Conservation (phyloP, 2,797 vertebrate genomes). For the Tangara arthus region DNA sequence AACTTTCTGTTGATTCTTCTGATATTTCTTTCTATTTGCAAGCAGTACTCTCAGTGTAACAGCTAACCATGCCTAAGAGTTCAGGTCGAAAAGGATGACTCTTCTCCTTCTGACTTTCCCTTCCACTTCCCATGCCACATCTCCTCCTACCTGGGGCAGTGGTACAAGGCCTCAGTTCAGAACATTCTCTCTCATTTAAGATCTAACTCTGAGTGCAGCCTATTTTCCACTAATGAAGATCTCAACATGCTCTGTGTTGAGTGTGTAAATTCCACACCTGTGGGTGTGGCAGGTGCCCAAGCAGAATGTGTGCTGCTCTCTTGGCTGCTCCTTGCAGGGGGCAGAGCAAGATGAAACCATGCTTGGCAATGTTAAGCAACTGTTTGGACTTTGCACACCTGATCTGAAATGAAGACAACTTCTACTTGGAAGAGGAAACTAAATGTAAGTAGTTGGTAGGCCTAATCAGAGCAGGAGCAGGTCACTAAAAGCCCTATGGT, state of each 20-base stretch:
- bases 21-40: neutral
- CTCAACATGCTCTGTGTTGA: neutral
- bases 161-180: neutral
- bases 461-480: neutral
- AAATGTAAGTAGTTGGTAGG: neutral
- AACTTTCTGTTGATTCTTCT: neutral
- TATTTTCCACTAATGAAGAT: neutral
- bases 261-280: neutral
- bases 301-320: fast-evolving
- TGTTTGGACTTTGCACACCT: neutral
- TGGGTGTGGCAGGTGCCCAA: neutral
- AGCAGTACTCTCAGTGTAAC: neutral
- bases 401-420: neutral
- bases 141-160: neutral
- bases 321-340: neutral
- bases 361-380: neutral
- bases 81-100: neutral
- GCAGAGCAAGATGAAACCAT: neutral
- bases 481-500: neutral
- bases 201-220: neutral
- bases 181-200: neutral
- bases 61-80: neutral
- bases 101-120: neutral
- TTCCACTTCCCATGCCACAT: neutral
- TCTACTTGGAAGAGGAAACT: neutral